A percentile compares a stretch with the other conserved stretches of the same genome.
These are phyloP conservation scores for Brachyptera risi DNA, from an alignment of 2,888 invertebrate genomes.

Conservation along the genomic window DNA sequence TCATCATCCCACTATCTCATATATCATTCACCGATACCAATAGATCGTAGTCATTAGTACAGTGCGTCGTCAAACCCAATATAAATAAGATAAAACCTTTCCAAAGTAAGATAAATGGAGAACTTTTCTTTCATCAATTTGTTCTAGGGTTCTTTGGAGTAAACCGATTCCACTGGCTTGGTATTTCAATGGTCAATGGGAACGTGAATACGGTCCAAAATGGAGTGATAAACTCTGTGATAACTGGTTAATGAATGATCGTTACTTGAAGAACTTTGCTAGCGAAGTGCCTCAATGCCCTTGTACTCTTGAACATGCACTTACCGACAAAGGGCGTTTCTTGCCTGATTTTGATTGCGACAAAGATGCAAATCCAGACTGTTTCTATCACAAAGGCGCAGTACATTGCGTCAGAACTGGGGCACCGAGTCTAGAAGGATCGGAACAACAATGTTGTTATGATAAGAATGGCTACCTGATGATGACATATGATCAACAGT, in stretches of 20 bases:
- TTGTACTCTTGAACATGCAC: constrained; percentile 85
- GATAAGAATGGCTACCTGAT: constrained; percentile 87
- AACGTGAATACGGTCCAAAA: constrained; percentile 66
- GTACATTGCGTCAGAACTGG: constrained; percentile 91
- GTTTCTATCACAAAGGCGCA: constrained; percentile 84
- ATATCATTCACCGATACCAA: too few relatives aligned
- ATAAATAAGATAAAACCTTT: too few relatives aligned
- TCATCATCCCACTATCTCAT: too few relatives aligned
- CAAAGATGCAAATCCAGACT: constrained; percentile 83
- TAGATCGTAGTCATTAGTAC: too few relatives aligned
- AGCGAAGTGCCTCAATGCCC: constrained; percentile 81
- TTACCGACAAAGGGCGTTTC: constrained; percentile 87
- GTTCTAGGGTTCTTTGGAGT: constrained; percentile 72
- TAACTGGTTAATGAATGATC: constrained; percentile 83
- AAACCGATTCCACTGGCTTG: constrained; percentile 87
- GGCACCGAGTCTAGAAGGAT: constrained; percentile 81
- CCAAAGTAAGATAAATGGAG: too few relatives aligned
- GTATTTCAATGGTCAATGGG: constrained; percentile 92
- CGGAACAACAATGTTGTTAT: constrained; percentile 97
- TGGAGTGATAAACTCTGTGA: constrained; percentile 86
- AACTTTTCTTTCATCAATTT: too few relatives aligned
- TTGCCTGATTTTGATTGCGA: constrained; percentile 89
- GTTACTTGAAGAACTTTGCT: constrained; percentile 79
- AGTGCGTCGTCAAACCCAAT: too few relatives aligned
- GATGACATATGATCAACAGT: constrained; percentile 93